phyloP scores from a whole-genome alignment of 2,888 invertebrate species.

The Coelogynopora nodosa region DNA sequence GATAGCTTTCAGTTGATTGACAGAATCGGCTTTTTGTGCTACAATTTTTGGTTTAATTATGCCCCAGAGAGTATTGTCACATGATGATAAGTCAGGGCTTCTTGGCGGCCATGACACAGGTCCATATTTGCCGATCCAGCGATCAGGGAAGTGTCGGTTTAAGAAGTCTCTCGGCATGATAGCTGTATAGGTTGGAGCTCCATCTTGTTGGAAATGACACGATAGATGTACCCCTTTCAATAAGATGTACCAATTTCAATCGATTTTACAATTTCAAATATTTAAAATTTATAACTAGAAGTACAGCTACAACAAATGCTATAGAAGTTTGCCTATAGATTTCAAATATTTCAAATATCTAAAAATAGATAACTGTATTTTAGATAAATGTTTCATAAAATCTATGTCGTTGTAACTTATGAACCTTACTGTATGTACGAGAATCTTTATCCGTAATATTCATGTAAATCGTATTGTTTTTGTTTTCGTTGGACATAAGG shows the following conservation, averaged over 20 bases:
- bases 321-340: background rate
- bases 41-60: constrained; percentile 8
- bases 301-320: too few species aligned
- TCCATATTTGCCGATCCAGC: constrained; percentile 23
- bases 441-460: too few species aligned
- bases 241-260: too few species aligned
- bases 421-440: background rate
- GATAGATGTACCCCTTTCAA: constrained; percentile 20
- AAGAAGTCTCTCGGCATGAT: constrained; percentile 14
- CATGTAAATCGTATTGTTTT: too few species aligned
- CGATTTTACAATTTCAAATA: too few species aligned
- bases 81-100: constrained; percentile 21
- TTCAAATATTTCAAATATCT: background rate
- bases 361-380: background rate
- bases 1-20: constrained; percentile 8
- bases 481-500: too few species aligned
- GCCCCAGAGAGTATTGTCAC: constrained; percentile 12
- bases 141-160: constrained; percentile 7
- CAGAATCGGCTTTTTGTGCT: constrained; percentile 11
- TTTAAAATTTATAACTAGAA: too few species aligned
- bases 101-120: constrained; percentile 27
- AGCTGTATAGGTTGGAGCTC: constrained; percentile 30
- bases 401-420: background rate
- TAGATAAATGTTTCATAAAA: background rate
- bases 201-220: constrained; percentile 34